Percentiles rank a stretch among this genome's conserved stretches.
These are phyloP conservation scores for Oreochromis tanganicae DNA, from an alignment of 2,113 vertebrate genomes.

Conservation along the genomic window DNA sequence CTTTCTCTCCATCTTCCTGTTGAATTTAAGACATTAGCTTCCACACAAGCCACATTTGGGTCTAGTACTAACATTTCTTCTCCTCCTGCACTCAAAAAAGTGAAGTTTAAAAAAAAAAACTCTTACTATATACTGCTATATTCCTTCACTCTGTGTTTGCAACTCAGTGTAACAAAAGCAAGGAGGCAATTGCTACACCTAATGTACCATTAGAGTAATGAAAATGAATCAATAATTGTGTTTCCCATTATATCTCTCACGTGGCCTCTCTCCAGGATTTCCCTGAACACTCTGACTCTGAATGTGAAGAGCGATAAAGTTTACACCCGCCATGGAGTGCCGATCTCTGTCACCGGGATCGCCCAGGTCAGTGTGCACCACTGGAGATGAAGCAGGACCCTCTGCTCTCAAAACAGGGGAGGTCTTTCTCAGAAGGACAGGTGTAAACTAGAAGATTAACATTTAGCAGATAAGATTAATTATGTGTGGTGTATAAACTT, in stretches of 20 bases:
- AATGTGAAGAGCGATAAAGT: slow-evolving; percentile 94
- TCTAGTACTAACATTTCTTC: background rate
- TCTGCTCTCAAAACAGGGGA: accelerated
- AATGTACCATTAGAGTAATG: background rate
- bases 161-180: background rate
- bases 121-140: background rate
- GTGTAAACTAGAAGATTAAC: background rate
- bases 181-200: background rate
- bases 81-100: background rate
- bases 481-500: accelerated
- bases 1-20: accelerated
- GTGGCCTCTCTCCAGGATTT: slow-evolving; percentile 74
- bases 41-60: background rate
- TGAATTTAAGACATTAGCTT: background rate
- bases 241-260: background rate
- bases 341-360: slow-evolving; percentile 91
- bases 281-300: slow-evolving; percentile 88
- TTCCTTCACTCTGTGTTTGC: background rate
- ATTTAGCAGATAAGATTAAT: background rate
- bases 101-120: background rate
- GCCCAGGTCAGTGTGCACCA: slow-evolving; percentile 77
- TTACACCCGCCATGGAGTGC: slow-evolving; percentile 88
- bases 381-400: background rate
- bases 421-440: background rate
- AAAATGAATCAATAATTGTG: background rate